phyloP scores from a whole-genome alignment of 2,888 invertebrate species.

The Eristalinus sepulchralis region DNA sequence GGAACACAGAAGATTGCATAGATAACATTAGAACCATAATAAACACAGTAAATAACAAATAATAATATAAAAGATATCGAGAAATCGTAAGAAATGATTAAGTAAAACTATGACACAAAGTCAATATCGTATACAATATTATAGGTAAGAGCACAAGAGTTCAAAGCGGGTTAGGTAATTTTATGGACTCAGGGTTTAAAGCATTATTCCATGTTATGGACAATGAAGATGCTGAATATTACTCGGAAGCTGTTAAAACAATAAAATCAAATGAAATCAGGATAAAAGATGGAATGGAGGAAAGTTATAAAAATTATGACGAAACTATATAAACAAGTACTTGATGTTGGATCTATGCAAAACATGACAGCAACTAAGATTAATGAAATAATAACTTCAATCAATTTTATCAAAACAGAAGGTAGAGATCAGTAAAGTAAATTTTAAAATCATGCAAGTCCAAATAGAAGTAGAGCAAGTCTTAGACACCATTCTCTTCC shows the following conservation, averaged over 20 bases:
- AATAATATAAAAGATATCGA: background rate
- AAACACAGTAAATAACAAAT: background rate
- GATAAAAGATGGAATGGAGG: background rate
- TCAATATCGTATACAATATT: background rate
- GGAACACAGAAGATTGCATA: background rate
- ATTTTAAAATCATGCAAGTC: background rate
- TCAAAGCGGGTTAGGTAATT: background rate
- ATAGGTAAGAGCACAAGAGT: background rate
- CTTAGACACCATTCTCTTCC: background rate
- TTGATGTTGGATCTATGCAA: background rate
- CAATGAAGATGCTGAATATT: constrained; percentile 1
- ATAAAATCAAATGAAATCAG: constrained; percentile 1
- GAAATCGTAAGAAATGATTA: background rate
- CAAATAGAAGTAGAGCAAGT: background rate
- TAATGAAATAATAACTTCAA: background rate
- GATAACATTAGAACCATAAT: background rate
- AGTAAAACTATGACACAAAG: background rate
- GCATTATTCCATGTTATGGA: constrained; percentile 3
- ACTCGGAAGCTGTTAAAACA: constrained; percentile 8
- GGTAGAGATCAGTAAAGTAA: background rate
- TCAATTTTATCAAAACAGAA: background rate
- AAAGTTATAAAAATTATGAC: constrained; percentile 4
- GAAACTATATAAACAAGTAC: background rate
- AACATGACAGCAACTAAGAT: background rate
- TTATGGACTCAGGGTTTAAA: background rate